Evolutionary conservation across 2,888 invertebrate genomes (phyloP).

Genomic region (Didymodactylos carnosus): DNA sequence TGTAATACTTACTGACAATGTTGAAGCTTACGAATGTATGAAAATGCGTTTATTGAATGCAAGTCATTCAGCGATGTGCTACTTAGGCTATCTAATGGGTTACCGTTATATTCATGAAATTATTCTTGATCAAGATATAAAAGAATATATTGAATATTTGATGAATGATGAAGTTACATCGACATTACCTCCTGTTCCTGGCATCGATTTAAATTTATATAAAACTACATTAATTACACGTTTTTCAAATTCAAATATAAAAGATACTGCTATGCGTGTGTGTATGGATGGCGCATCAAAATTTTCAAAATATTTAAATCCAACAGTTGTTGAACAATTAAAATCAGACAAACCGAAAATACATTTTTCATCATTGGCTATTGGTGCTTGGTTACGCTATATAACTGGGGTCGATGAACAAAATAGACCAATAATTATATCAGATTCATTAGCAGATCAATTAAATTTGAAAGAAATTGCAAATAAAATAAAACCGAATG

Average conservation of each 20-base stretch:
- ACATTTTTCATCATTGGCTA: not conserved
- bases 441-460: constrained; percentile 1
- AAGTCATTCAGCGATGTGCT: not conserved
- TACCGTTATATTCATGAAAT: not conserved
- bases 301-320: constrained; percentile 2
- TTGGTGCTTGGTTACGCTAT: constrained; percentile 9
- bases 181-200: not conserved
- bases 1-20: not conserved
- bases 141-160: not conserved
- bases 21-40: constrained; percentile 9
- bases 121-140: not conserved
- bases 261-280: constrained; percentile 1
- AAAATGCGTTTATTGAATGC: constrained; percentile 6
- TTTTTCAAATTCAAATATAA: constrained; percentile 5
- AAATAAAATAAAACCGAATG: not conserved
- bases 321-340: not conserved
- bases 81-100: constrained; percentile 2
- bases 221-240: constrained; percentile 6
- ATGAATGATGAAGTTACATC: constrained; percentile 4
- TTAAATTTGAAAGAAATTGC: not conserved
- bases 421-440: not conserved
- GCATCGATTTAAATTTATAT: constrained; percentile 2
- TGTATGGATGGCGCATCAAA: constrained; percentile 8
- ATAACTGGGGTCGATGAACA: not conserved
- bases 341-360: not conserved